phyloP scores from a whole-genome alignment of 2,888 invertebrate genomes.

The Lagria hirta region DNA sequence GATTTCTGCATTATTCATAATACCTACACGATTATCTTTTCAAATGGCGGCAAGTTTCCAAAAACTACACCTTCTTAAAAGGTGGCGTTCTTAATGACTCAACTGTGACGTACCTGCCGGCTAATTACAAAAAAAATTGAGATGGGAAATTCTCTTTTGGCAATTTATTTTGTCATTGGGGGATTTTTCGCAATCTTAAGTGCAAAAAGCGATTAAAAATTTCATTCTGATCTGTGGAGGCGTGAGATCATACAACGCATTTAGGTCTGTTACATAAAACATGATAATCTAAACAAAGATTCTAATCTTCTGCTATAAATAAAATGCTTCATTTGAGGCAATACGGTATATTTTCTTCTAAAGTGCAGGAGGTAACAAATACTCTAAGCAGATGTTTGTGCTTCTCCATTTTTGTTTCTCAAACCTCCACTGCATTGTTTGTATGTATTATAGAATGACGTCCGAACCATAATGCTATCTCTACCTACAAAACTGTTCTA shows the following conservation, averaged over 20 bases:
- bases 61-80: constrained; percentile 34
- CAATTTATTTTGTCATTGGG: constrained; percentile 8
- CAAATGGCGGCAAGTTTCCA: constrained; percentile 32
- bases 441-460: no score
- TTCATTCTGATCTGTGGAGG: constrained; percentile 11
- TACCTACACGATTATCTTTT: constrained; percentile 19
- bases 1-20: constrained; percentile 23
- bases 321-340: no score
- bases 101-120: constrained; percentile 12
- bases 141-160: not conserved
- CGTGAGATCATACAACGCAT: constrained; percentile 17
- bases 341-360: no score
- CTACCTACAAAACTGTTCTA: no score
- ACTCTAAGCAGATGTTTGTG: no score
- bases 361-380: no score
- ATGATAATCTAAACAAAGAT: constrained; percentile 14
- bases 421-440: no score
- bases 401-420: no score
- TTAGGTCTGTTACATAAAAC: constrained; percentile 15
- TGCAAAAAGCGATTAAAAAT: no score
- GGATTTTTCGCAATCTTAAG: no score
- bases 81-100: constrained; percentile 12
- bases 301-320: constrained; percentile 9
- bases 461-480: no score
- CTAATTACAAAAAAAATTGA: constrained; percentile 7